Evolutionary conservation across 2,888 invertebrate species (phyloP).

Genomic region (Mallateleia sp.): DNA sequence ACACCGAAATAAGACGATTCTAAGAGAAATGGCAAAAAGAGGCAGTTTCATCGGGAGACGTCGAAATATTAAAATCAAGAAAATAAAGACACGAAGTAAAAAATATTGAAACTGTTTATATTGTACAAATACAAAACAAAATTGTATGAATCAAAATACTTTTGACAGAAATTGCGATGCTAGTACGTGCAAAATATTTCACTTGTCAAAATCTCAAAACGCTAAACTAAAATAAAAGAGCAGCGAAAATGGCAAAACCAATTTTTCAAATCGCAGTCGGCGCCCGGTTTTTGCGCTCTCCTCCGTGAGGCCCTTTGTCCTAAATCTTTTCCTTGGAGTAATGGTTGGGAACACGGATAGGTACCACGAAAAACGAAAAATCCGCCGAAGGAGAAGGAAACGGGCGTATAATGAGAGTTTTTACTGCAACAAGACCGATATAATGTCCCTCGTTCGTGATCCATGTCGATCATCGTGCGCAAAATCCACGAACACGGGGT

Average conservation of each 20-base stretch:
- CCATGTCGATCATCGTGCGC: constrained; percentile 46
- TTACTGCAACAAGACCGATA: constrained; percentile 23
- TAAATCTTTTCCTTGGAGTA: constrained; percentile 44
- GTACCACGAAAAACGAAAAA: constrained; percentile 33
- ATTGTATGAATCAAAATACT: constrained; percentile 76
- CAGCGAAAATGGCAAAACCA: neutral
- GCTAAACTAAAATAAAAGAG: neutral
- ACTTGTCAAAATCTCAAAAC: neutral
- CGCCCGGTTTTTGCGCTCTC: neutral
- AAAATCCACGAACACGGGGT: constrained; percentile 35
- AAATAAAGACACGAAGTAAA: too few relatives aligned
- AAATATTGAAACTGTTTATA: too few relatives aligned
- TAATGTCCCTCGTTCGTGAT: constrained; percentile 44
- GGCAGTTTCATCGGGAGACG: too few relatives aligned
- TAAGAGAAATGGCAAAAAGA: too few relatives aligned
- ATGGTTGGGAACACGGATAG: constrained; percentile 41
- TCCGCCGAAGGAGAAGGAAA: constrained; percentile 36
- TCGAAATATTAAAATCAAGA: too few relatives aligned
- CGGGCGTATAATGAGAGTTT: constrained; percentile 51
- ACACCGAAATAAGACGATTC: too few relatives aligned
- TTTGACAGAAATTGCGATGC: too few relatives aligned
- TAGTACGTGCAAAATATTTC: constrained; percentile 51
- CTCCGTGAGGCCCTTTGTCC: neutral
- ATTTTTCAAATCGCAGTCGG: constrained; percentile 8
- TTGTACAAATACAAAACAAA: too few relatives aligned